Base-by-base conservation (phyloP, 2,888 invertebrate species). In the Campaea margaritaria region DNA sequence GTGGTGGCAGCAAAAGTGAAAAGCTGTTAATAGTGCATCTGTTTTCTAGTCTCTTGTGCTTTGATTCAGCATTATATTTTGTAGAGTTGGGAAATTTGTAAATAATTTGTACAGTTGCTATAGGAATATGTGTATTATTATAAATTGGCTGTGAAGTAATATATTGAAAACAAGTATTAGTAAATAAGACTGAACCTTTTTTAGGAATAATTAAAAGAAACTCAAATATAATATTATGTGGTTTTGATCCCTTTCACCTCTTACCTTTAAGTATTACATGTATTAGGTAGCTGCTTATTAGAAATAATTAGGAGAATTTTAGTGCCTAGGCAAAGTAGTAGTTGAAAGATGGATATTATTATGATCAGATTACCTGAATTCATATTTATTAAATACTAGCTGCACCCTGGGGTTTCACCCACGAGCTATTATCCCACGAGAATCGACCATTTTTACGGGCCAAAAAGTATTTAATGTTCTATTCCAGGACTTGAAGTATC, bases 1-100 rank as follows among this genome's bases (percentile, higher is more conserved):
- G 61, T 96, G 95, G 93, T 96, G 96, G 96, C 96, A 96, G 78
- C 94, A 96, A 76, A 93, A 93, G 83, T 91, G 58, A 69, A 48
- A 14, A 45, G 14, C 9, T 21, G 10, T 10, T 28, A 81, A 60
- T 54, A 50, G 31, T 52, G 52, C 51, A 58, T 16, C 52, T 69
- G 50, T 54, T 58, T 45, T 82, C 86, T 86, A 86, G 86, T 86
- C 86, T 80, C 63, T 43, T 43, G 62, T 61, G 57, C 49, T 53
- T 54, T 34, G 14, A 43, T 2, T 44, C 13, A 41, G 27, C 46
- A 27, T 13, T 47, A 15, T 8, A 11, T 41, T 5, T 16, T 13
- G 21, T 34, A 27, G 34, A 16, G 13, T 8, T 38, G 41, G 14
- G 0, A 42, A 53, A 38, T 39, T 31, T 62, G 56, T 61, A 66